Evolutionary conservation across 2,797 vertebrate species (phyloP).

Genomic region (Fundulus diaphanus): DNA sequence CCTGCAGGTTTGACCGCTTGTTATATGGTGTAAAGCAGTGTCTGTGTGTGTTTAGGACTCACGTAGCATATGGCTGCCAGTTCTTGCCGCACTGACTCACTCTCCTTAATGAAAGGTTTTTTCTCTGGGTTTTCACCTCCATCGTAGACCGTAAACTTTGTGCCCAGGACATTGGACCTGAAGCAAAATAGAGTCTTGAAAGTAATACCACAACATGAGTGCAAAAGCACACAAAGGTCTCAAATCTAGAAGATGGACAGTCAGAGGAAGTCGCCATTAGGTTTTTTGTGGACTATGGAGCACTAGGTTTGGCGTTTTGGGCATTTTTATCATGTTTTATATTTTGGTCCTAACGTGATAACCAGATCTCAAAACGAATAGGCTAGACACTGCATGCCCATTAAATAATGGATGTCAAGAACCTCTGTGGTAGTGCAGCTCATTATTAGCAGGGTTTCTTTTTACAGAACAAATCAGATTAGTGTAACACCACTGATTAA

Average conservation of each 20-base stretch:
- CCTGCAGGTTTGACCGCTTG: background rate
- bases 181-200: conserved; percentile 14
- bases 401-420: background rate
- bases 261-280: background rate
- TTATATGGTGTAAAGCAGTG: background rate
- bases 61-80: conserved; percentile 90
- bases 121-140: conserved; percentile 87
- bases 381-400: background rate
- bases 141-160: conserved; percentile 89
- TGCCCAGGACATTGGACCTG: conserved; percentile 91
- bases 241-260: background rate
- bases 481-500: background rate
- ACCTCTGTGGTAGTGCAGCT: background rate
- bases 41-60: conserved; percentile 57
- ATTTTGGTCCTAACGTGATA: background rate
- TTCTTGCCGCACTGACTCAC: conserved; percentile 84
- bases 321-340: background rate
- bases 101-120: conserved; percentile 84
- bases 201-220: background rate
- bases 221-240: background rate
- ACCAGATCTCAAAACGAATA: background rate
- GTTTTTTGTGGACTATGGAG: background rate
- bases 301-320: background rate
- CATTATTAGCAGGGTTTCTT: background rate
- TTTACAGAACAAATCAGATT: background rate